Base-by-base conservation (phyloP, 1,140 invertebrate genomes). In the Colletes gigas region DNA sequence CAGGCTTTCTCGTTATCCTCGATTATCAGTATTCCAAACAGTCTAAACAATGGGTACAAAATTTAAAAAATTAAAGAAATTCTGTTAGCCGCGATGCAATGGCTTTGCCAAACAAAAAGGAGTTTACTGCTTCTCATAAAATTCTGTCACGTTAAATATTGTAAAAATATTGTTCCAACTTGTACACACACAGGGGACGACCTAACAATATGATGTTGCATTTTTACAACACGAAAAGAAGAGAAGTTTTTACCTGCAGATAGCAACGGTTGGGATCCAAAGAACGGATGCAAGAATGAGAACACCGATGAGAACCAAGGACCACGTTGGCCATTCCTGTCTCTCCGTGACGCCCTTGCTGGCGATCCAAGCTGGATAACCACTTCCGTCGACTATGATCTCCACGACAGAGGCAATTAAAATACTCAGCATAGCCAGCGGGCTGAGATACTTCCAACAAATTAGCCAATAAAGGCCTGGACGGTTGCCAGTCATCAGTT, bases 401-500 rank as follows among this genome's bases (percentile, higher is more conserved):
- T 99, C 97, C 62, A 96, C 94, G 87, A 98, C 96, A 54, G 97
- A 98, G 0, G 98, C 96, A 39, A 96, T 92, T 12, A 99, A 93
- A 85, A 99, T 98, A 78, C 96, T 96, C 21, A 98, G 91, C 98
- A 99, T 99, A 2, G 98, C 97, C 70, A 96, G 89, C 0, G 98
- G 98, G 41, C 97, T 98, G 12, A 99, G 91, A 87, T 98, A 99
- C 89, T 98, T 98, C 98, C 98, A 99, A 91, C 98, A 99, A 81
- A 98, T 96, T 81, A 98, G 92, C 98, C 98, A 98, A 90, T 98
- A 99, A 6, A 97, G 93, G 3, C 96, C 96, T 5, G 98, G 98
- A 47, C 97, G 93, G 62, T 95, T 95, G 0, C 98, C 98, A 5
- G 97, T 98, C 98, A 99, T 99, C 89, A 98, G 94, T 93, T 99